These are phyloP conservation scores for Limanda limanda DNA, from an alignment of 2,113 vertebrate species.

Conservation along the genomic window DNA sequence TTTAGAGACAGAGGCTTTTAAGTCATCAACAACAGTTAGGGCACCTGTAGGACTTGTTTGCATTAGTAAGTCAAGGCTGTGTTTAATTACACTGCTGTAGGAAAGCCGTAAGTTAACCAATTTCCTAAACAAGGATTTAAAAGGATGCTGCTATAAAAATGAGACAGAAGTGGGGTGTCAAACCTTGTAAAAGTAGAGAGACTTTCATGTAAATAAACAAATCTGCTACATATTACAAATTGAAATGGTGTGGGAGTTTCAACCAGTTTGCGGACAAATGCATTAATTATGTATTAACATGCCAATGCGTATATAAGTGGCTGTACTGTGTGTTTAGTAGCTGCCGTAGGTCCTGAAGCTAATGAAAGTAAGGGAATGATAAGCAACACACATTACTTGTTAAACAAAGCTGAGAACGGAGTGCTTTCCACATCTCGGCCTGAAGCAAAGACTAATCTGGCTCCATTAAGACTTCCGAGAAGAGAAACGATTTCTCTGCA, in stretches of 20 bases:
- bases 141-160: neutral
- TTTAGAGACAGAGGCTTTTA: neutral
- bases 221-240: neutral
- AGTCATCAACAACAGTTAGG: neutral
- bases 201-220: neutral
- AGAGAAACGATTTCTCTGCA: slow-evolving; percentile 57
- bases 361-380: slow-evolving; percentile 67
- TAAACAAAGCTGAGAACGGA: slow-evolving; percentile 69
- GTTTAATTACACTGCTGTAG: neutral
- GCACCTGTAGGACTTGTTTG: neutral
- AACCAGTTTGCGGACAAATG: neutral
- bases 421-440: slow-evolving; percentile 61
- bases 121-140: neutral
- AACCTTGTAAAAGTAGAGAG: neutral
- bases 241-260: neutral
- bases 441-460: slow-evolving; percentile 65
- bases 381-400: slow-evolving; percentile 72
- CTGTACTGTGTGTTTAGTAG: slow-evolving; percentile 22
- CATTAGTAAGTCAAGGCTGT: neutral
- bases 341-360: slow-evolving; percentile 53
- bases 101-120: neutral
- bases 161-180: too few species aligned
- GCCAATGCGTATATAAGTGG: slow-evolving; percentile 1
- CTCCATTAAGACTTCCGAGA: slow-evolving; percentile 63
- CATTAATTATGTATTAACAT: slow-evolving; percentile 30